Base-by-base conservation (phyloP, 1,140 invertebrate species). In the Spodoptera frugiperda region DNA sequence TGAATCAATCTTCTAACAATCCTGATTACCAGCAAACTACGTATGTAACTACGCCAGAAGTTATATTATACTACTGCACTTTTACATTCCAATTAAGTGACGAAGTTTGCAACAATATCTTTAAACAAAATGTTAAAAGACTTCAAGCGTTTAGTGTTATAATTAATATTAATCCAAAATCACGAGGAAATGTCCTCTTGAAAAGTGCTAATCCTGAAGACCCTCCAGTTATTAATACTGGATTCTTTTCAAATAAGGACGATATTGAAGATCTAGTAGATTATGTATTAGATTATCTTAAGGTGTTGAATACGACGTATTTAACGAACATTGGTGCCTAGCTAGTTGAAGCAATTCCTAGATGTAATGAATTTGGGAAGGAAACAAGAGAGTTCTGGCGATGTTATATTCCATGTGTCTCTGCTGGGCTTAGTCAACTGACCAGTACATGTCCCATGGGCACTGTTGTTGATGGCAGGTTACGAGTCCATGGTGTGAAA, bases 371-470 rank as follows among this genome's bases (percentile, higher is more conserved):
- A 21, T 72, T 59, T 48, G 53, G 39, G 0, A 3, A 17, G 6
- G 70, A 44, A 1, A 72, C 51, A 30, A 39, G 70, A 57, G 70
- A 72, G n/a, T 72, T 48, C 39, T 72, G 70, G 70, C 70, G 54
- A 25, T 72, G 70, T 48, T 57, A 72, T 11, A 12, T 72, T 25
- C 59, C 30, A 19, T 72, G 70, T 72, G 51, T 72, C 2, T 72
- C 70, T 46, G 48, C 54, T 46, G 70, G 70, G 11, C 9, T 72
- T 0, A 48, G 54, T 48, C 70, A 72, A 1, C 14, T 59, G 17
- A 72, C 70, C 1, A 72, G 70, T 21, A 72, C 70, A 5, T 72
- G 70, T 48, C 70, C 70, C 12, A 72, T 72, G 70, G 70, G 70
- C 8, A 59, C 30, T n/a, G 54, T 72, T 14, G n/a, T 59, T 11